Evolutionary conservation across 2,797 vertebrate genomes (phyloP), one percentile per base, ranked within the genome.

Genomic region (Aplochiton taeniatus): DNA sequence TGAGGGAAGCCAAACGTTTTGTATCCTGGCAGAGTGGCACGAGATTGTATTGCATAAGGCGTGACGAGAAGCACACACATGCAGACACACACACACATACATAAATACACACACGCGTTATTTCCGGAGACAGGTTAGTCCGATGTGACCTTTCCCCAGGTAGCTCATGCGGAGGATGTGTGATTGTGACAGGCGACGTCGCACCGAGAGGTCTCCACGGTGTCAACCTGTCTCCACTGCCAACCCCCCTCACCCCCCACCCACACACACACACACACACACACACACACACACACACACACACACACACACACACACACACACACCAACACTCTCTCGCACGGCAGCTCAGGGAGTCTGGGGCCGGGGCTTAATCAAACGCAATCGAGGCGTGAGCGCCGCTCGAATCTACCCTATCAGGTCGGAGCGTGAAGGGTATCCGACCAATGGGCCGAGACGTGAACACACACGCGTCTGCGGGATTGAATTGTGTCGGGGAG

Each of bases 341-440:
- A 9, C 59, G 61, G 16, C 67, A 69, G 70, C 83, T 45, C 65
- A 16, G 41, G 54, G 20, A 79, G 80, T 63, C 76, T 61, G 62
- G 64, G 73, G 74, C 67, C 0, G 18, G 16, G 11, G 66, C 73
- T 85, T 83, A 85, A 87, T 89, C 78, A 80, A 82, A 84, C 69
- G 72, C 58, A 87, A 78, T 77, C 43, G 63, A 61, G 42, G 55
- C 59, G 47, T 20, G 19, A 80, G 76, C 64, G 49, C 69, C 66
- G 73, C 72, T 75, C 74, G 76, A 87, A 87, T 72, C 70, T 83
- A 31, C 3, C 75, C 74, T 85, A 76, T 85, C 76, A 74, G 71
- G 31, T 47, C 45, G 41, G 20, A 67, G 76, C 66, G 64, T 83
- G 73, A 86, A 88, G 77, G 83, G 61, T 75, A 73, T 53, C 61